Percentiles rank a stretch among this genome's conserved stretches.
These are phyloP conservation scores for Molanna angustata DNA, from an alignment of 2,888 invertebrate genomes.

Conservation along the genomic window DNA sequence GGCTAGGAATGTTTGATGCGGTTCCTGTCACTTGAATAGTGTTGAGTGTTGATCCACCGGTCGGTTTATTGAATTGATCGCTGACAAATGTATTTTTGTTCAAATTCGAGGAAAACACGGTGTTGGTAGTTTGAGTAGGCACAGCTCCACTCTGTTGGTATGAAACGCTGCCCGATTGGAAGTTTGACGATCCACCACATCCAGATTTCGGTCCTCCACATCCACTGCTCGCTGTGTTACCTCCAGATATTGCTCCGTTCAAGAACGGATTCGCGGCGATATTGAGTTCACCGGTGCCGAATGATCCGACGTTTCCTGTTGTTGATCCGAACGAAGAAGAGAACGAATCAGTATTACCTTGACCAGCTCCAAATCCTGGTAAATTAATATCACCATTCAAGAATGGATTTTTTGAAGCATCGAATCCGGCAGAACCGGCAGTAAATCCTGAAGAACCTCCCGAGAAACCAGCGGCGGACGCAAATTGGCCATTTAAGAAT, in stretches of 20 bases:
- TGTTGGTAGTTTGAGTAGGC: background rate
- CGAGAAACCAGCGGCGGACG: slow-evolving; percentile 20
- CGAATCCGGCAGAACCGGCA: slow-evolving; percentile 30
- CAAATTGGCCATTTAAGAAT: slow-evolving; percentile 38
- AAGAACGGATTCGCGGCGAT: slow-evolving; percentile 39
- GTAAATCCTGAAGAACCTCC: slow-evolving; percentile 25
- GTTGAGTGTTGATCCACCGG: slow-evolving; percentile 1
- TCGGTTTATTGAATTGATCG: slow-evolving; percentile 25
- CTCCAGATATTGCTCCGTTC: slow-evolving; percentile 34
- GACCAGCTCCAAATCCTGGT: slow-evolving; percentile 13
- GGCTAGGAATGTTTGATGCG: slow-evolving; percentile 1
- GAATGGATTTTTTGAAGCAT: slow-evolving; percentile 42
- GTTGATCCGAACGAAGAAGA: slow-evolving; percentile 2
- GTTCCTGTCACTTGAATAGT: slow-evolving; percentile 13
- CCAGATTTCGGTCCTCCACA: slow-evolving; percentile 19
- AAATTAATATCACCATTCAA: slow-evolving; percentile 40
- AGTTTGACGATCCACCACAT: slow-evolving; percentile 11
- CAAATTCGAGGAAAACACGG: slow-evolving; percentile 40
- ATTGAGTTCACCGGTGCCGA: slow-evolving; percentile 32
- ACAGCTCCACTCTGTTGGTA: slow-evolving; percentile 26
- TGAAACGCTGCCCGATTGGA: slow-evolving; percentile 15
- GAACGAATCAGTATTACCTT: background rate
- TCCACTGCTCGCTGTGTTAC: slow-evolving; percentile 19
- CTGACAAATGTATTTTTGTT: slow-evolving; percentile 45
- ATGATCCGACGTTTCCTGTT: background rate